Conservation (phyloP, 1,140 invertebrate species). For the Saccostrea glomerata region DNA sequence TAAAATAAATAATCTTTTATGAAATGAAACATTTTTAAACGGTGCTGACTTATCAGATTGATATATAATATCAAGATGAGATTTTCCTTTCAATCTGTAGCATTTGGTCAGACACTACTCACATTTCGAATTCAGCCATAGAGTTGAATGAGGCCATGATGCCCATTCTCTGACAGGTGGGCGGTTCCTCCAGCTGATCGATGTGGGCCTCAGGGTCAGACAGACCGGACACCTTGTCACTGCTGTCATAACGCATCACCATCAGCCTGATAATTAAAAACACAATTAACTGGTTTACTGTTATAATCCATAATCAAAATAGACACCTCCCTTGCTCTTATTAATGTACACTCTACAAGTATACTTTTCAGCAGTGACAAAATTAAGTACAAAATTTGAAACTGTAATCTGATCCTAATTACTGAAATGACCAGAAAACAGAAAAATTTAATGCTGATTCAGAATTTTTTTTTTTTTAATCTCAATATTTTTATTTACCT, state of each 20-base stretch:
- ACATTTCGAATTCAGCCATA: conserved; percentile 87
- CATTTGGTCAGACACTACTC: conserved; percentile 29
- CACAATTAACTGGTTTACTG: not conserved
- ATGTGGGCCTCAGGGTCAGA: conserved; percentile 59
- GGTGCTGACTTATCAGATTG: too few relatives aligned
- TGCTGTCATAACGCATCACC: conserved; percentile 72
- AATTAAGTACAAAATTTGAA: too few relatives aligned
- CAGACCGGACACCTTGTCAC: conserved; percentile 42
- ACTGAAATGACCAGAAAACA: too few relatives aligned
- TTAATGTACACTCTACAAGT: too few relatives aligned
- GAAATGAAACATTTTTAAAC: not conserved
- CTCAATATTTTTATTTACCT: conserved; percentile 60
- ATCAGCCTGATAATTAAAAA: conserved; percentile 67
- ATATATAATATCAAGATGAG: too few relatives aligned
- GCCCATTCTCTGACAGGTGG: conserved; percentile 86
- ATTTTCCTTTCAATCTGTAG: not conserved
- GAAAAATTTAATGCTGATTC: too few relatives aligned
- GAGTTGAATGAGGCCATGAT: conserved; percentile 94
- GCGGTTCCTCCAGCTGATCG: conserved; percentile 69
- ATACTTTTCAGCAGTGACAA: too few relatives aligned
- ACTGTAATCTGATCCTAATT: too few relatives aligned
- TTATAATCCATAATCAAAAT: too few relatives aligned
- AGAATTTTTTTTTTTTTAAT: too few relatives aligned
- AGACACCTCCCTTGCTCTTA: too few relatives aligned
- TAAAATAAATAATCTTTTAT: not conserved